phyloP scores from a whole-genome alignment of 2,113 vertebrate genomes.

The Herpailurus yagouaroundi region DNA sequence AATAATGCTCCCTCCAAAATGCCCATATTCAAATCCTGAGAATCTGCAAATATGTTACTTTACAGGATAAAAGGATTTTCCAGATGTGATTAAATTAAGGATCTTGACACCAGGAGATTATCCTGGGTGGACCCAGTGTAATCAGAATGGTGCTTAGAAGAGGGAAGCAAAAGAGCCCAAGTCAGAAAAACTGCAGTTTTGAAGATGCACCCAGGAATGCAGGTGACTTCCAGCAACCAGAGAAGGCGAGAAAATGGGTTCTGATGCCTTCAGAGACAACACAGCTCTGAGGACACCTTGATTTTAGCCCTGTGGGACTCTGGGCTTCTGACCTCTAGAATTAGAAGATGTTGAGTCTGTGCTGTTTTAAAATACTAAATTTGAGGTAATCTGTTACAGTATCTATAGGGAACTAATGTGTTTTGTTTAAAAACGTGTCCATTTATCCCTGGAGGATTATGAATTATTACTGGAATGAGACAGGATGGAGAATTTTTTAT shows the following conservation, averaged over 20 bases:
- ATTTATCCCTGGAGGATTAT: neutral
- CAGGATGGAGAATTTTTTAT: neutral
- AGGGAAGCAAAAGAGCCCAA: neutral
- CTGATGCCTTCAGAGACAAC: neutral
- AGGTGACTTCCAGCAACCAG: too few relatives aligned
- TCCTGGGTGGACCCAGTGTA: neutral
- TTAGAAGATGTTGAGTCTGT: neutral
- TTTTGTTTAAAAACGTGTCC: neutral
- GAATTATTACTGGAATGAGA: neutral
- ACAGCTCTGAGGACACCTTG: fast-evolving
- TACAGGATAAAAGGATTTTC: neutral
- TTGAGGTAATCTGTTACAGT: neutral
- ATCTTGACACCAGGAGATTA: neutral
- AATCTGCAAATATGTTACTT: neutral
- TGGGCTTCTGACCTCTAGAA: neutral
- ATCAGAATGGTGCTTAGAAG: neutral
- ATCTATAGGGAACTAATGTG: neutral
- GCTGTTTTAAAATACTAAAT: neutral
- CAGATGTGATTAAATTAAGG: neutral
- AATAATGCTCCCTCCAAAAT: neutral
- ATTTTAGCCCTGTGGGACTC: neutral
- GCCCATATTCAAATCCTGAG: neutral
- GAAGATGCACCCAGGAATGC: neutral
- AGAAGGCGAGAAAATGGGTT: neutral
- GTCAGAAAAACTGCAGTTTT: neutral